phyloP scores from a whole-genome alignment of 2,113 vertebrate species.

The Malaclemys terrapin region DNA sequence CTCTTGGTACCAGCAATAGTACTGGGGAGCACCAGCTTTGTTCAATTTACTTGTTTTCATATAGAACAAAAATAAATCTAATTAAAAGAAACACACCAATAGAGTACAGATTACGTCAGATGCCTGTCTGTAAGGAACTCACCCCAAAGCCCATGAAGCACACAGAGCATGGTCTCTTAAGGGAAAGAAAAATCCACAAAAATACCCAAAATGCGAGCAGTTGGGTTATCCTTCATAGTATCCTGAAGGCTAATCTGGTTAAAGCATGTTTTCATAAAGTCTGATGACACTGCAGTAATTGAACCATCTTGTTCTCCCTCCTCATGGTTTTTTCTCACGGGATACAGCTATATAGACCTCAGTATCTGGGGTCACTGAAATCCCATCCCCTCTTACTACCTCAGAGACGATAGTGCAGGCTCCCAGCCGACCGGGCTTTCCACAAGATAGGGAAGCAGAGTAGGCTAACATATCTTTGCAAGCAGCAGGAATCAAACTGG shows the following conservation, averaged over 20 bases:
- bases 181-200: not conserved
- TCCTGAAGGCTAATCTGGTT: not conserved
- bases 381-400: not conserved
- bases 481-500: not conserved
- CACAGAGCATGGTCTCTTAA: not conserved
- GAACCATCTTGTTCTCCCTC: not conserved
- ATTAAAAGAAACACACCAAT: not conserved
- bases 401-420: not conserved
- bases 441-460: not conserved
- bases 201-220: not conserved
- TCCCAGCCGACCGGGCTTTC: fast-evolving
- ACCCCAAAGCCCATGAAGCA: not conserved
- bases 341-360: not conserved
- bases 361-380: not conserved
- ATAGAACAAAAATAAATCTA: not conserved
- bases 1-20: not conserved
- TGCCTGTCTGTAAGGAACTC: not conserved
- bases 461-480: not conserved
- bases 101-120: not conserved
- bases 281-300: not conserved
- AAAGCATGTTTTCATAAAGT: not conserved
- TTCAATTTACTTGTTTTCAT: not conserved
- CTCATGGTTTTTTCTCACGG: not conserved
- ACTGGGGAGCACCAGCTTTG: not conserved
- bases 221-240: not conserved